These are phyloP conservation scores for Sarcophaga variegata DNA, from an alignment of 2,888 invertebrate genomes.

Conservation along the genomic window DNA sequence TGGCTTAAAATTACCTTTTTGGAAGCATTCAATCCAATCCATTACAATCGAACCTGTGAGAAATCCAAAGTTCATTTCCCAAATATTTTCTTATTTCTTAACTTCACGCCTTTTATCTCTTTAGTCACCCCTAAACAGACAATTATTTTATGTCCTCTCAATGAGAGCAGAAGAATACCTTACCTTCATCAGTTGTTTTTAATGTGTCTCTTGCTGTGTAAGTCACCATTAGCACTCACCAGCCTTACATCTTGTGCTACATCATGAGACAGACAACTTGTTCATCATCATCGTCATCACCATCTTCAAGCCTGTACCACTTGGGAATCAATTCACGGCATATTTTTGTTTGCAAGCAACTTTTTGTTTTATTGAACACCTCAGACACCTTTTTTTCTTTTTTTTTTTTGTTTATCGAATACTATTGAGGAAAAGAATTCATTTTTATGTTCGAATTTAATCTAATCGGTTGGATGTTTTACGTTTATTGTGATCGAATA, in stretches of 20 bases:
- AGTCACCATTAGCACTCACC: constrained; percentile 31
- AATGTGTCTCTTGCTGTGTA: constrained; percentile 8
- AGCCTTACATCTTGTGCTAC: not conserved
- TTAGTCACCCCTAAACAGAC: not conserved
- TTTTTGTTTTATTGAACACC: constrained; percentile 23
- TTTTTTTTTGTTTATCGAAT: not conserved
- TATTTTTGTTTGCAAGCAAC: constrained; percentile 50
- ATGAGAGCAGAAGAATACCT: constrained; percentile 37
- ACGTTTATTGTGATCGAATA: constrained; percentile 47
- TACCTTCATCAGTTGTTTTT: constrained; percentile 24
- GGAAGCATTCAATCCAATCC: too few relatives aligned
- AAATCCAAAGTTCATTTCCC: too few relatives aligned
- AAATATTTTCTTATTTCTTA: too few relatives aligned
- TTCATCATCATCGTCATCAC: constrained; percentile 49
- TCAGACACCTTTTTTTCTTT: constrained; percentile 37
- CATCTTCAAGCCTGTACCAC: constrained; percentile 54
- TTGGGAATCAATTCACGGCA: constrained; percentile 63
- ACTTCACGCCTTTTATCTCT: not conserved
- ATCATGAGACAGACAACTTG: constrained; percentile 16
- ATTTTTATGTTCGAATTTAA: constrained; percentile 48
- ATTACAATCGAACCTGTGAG: too few relatives aligned
- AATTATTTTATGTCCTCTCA: not conserved
- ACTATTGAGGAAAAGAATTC: constrained; percentile 29
- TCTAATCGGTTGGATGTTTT: constrained; percentile 57
- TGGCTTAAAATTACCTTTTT: too few relatives aligned